phyloP scores from a whole-genome alignment of 1,140 invertebrate genomes.

The Trialeurodes vaporariorum region DNA sequence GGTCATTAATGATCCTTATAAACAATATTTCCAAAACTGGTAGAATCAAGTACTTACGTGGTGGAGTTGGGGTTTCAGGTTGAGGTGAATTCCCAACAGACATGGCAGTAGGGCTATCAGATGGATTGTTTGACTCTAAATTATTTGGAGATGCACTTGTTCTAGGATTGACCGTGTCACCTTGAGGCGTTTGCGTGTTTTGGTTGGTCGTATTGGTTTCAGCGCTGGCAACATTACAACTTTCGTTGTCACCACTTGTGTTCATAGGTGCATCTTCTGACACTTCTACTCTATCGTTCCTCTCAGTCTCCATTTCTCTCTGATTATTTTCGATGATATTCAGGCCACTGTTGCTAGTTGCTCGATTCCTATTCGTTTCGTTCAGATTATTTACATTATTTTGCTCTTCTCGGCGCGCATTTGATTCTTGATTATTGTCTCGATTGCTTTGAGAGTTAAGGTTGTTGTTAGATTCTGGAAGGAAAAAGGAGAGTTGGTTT shows the following conservation, averaged over 20 bases:
- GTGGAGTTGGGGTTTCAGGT: background rate
- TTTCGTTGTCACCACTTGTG: background rate
- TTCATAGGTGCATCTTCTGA: too few species aligned
- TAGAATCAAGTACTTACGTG: too few species aligned
- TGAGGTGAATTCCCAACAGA: background rate
- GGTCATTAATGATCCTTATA: too few species aligned
- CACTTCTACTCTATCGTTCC: background rate
- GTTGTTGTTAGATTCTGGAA: background rate
- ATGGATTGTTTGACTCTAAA: background rate
- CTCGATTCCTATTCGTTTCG: background rate
- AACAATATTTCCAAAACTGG: too few species aligned
- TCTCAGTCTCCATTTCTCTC: background rate
- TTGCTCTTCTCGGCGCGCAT: background rate
- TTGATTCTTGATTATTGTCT: background rate
- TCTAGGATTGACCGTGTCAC: background rate
- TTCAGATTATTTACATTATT: background rate
- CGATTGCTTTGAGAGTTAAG: background rate
- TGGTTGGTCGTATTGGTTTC: background rate
- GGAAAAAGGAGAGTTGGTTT: too few species aligned
- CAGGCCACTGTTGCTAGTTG: background rate
- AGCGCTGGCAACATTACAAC: background rate
- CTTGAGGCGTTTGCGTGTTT: background rate
- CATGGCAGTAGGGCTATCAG: background rate
- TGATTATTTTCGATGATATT: background rate
- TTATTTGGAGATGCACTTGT: background rate